phyloP scores from a whole-genome alignment of 2,113 vertebrate genomes.

The Gracilinanus agilis region DNA sequence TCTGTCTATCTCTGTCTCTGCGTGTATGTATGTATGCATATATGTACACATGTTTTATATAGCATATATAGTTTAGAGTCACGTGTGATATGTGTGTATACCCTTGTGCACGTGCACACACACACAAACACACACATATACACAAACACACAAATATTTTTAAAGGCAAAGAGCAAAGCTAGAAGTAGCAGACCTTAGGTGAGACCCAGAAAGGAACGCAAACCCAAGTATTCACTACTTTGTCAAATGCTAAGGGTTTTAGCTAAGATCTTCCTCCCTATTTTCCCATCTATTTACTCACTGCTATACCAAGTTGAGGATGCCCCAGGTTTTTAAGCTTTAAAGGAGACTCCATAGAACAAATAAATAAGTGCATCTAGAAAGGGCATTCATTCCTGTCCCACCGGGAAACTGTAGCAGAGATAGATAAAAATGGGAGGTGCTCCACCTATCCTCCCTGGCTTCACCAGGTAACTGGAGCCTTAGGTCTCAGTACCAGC shows the following conservation, averaged over 20 bases:
- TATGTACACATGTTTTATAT: neutral
- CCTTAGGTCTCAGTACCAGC: neutral
- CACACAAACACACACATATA: neutral
- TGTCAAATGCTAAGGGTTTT: neutral
- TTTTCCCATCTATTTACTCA: neutral
- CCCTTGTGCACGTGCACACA: too few species aligned
- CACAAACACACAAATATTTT: neutral
- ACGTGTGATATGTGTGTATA: neutral
- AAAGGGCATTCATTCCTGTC: neutral
- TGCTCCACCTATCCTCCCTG: neutral
- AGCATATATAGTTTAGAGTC: neutral
- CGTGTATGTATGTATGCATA: neutral
- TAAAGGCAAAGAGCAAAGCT: neutral
- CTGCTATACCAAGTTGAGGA: neutral
- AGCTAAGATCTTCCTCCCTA: neutral
- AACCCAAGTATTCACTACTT: neutral
- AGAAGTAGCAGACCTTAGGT: neutral
- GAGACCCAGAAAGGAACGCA: neutral
- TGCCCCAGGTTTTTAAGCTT: neutral
- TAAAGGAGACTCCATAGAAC: neutral
- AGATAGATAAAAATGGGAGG: neutral
- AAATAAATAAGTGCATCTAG: neutral
- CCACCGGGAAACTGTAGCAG: constrained; percentile 20
- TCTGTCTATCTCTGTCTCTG: neutral
- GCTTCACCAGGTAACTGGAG: neutral